phyloP scores from a whole-genome alignment of 2,888 invertebrate species.

The Hemaris fuciformis region DNA sequence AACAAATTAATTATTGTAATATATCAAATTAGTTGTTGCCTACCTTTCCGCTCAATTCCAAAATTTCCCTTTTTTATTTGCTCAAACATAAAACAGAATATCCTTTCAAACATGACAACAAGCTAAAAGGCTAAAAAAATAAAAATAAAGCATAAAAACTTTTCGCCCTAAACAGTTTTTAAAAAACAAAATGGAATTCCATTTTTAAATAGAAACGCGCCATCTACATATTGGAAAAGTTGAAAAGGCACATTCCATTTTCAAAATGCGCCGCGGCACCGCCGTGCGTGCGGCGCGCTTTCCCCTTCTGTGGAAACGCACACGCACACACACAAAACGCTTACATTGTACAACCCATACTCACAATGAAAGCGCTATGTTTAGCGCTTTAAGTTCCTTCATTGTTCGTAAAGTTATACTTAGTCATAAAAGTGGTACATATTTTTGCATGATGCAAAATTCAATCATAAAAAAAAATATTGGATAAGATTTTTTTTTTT shows the following conservation, averaged over 20 bases:
- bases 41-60: too few relatives aligned
- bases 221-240: conserved; percentile 60
- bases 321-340: conserved; percentile 47
- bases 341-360: conserved; percentile 26
- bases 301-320: conserved; percentile 58
- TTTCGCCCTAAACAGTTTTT: background rate
- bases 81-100: too few relatives aligned
- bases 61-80: too few relatives aligned
- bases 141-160: background rate
- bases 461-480: background rate
- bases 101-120: background rate
- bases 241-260: conserved; percentile 66
- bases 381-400: conserved; percentile 15
- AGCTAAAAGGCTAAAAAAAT: background rate
- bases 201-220: conserved; percentile 26
- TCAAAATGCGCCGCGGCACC: conserved; percentile 53
- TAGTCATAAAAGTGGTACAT: too few relatives aligned
- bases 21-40: too few relatives aligned
- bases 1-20: too few relatives aligned
- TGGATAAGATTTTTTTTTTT: background rate
- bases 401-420: background rate
- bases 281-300: conserved; percentile 57
- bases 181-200: conserved; percentile 23
- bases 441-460: background rate
- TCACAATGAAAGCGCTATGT: conserved; percentile 15